Evolutionary conservation across 2,113 vertebrate genomes (phyloP), one percentile per base, ranked within the genome.

Genomic region (Antigone vipio): DNA sequence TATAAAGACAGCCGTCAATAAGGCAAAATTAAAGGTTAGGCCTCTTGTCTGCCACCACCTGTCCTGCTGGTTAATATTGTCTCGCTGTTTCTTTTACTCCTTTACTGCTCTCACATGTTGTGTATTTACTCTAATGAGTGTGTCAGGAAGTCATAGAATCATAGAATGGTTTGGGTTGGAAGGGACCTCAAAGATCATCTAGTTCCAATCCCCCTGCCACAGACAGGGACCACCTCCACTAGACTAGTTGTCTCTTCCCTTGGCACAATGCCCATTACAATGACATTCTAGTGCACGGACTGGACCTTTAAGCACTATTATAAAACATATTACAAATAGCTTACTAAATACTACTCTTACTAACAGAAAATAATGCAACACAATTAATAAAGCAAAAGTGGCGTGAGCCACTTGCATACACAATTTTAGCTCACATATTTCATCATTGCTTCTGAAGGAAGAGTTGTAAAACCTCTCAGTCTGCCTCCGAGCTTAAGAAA

Each of bases 261-360:
- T n/a, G 9, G 18, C 19, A 53, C 4, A 49, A 20, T 24, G 22
- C 24, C 45, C 45, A 42, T 22, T 56, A 55, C 24, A 71, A 22
- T 60, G 34, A 52, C 21, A 62, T 44, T 63, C 34, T 42, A 80
- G 7, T 14, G 5, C 21, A 55, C 0, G 0, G 11, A 62, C 2
- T 5, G 19, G 11, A 83, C 27, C 10, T 67, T 87, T 58, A 83
- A 63, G 53, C 8, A 19, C 7, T 38, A 22, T 35, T 26, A 69
- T 3, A 52, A 66, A 85, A 83, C 6, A 34, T 77, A 52, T 0
- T n/a, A 47, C 16, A 78, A 69, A 45, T 29, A 88, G 11, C 13
- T 83, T 42, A 74, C 8, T 56, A 83, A 82, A 52, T 58, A 52
- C 15, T 75, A 15, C 30, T 71, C 15, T n/a, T 42, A 68, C 11